A percentile compares a stretch with the other conserved stretches of the same genome.
Evolutionary conservation across 1,140 invertebrate genomes (phyloP).

Genomic region (Drosophila erecta): DNA sequence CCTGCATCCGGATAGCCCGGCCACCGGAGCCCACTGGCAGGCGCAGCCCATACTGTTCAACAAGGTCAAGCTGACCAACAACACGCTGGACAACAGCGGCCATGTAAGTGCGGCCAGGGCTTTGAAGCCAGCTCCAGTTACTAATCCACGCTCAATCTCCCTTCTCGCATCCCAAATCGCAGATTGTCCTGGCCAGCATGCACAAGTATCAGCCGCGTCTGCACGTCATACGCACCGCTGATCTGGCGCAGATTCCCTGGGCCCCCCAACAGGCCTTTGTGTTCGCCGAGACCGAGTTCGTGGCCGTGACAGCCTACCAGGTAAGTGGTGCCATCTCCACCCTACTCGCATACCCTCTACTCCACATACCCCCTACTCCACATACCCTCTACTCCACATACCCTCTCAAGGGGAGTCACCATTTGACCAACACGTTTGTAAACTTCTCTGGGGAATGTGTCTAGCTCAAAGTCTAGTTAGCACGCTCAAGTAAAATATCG

Average conservation of each 20-base stretch:
- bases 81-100: conserved; percentile 91
- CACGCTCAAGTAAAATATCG: no score
- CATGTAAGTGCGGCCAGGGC: conserved; percentile 88
- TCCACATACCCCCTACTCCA: no score
- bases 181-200: conserved; percentile 96
- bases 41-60: conserved; percentile 92
- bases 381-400: neutral
- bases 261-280: conserved; percentile 88
- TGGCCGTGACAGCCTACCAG: conserved; percentile 96
- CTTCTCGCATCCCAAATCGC: conserved; percentile 44
- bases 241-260: conserved; percentile 88
- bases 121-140: conserved; percentile 20
- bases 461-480: neutral
- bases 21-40: conserved; percentile 94
- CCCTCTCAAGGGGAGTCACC: neutral
- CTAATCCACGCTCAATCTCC: neutral
- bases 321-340: conserved; percentile 83
- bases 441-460: no score
- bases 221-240: conserved; percentile 90
- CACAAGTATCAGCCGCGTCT: conserved; percentile 95
- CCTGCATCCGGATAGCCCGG: conserved; percentile 94
- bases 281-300: conserved; percentile 94
- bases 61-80: conserved; percentile 96
- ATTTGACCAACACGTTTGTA: neutral
- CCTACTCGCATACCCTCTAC: neutral